Evolutionary conservation across 2,113 vertebrate species (phyloP).

Genomic region (Irena cyanogastra): DNA sequence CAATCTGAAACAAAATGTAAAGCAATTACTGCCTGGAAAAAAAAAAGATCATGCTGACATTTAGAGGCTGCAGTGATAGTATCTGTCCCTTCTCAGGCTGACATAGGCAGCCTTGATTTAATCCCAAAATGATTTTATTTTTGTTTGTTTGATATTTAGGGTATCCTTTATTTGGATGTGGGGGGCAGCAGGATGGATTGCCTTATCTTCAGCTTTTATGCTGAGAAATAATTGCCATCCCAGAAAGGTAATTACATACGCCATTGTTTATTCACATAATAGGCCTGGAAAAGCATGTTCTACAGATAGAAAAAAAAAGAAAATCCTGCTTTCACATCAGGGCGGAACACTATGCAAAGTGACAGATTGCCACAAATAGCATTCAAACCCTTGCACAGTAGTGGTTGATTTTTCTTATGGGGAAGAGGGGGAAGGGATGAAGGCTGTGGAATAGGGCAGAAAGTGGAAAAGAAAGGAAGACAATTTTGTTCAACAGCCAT

Average conservation of each 20-base stretch:
- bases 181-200: not conserved
- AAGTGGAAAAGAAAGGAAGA: not conserved
- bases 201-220: slow-evolving; percentile 70
- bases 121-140: slow-evolving; percentile 67
- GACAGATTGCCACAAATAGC: slow-evolving; percentile 69
- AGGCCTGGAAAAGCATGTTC: slow-evolving; percentile 70
- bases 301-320: slow-evolving; percentile 47
- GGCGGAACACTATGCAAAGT: slow-evolving; percentile 63
- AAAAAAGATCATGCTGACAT: slow-evolving; percentile 51
- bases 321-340: slow-evolving; percentile 64
- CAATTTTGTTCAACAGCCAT: not conserved
- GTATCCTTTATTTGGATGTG: not conserved
- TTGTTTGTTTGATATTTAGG: not conserved
- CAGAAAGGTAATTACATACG: slow-evolving; percentile 77
- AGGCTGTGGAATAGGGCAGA: not conserved
- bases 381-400: slow-evolving; percentile 46
- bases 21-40: slow-evolving; percentile 43
- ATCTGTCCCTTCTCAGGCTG: slow-evolving; percentile 68
- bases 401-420: slow-evolving; percentile 47
- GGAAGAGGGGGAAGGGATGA: not conserved
- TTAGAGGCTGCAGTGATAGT: slow-evolving; percentile 63
- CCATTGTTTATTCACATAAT: slow-evolving; percentile 78
- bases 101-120: slow-evolving; percentile 67
- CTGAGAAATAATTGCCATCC: slow-evolving; percentile 73
- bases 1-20: slow-evolving; percentile 62